Evolutionary conservation across 2,797 vertebrate genomes (phyloP), one percentile per base, ranked within the genome.

Genomic region (Salmo trutta): DNA sequence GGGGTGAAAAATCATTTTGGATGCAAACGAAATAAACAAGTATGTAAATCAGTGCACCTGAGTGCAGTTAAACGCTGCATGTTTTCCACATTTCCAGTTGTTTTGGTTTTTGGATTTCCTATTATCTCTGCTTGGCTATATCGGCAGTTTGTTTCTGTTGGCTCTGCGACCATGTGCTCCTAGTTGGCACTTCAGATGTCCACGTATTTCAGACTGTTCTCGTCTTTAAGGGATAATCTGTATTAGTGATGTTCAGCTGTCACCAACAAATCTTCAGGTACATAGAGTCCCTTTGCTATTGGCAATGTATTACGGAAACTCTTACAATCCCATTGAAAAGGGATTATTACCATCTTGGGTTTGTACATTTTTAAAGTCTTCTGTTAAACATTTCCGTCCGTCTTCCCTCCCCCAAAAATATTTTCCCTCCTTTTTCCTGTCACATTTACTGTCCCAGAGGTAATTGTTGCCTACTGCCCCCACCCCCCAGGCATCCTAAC

Each of bases 1-100:
- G 4, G 86, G 79, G 75, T 78, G 79, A 71, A 73, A 79, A 81
- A 78, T 79, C 74, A n/a, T 88, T 92, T 90, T 88, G 87, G 89
- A 91, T 81, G 86, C 76, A 75, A 84, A 88, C 82, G 10, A 85
- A 90, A 87, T 89, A 92, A 80, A 73, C 79, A 69, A 88, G 81
- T 82, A 89, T 87, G 89, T 92, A 90, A 93, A 93, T 91, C 79
- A 83, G 78, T 81, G 91, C 93, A 94, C 93, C 93, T 93, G 93
- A 93, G 82, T 85, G 92, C 85, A 89, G 84, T 94, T 85, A 92
- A 92, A 86, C 47, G 16, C 73, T 71, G 78, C 79, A 29, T 81
- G 84, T 88, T 91, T 81, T 21, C 79, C 82, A 82, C 73, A 81
- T 90, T 92, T 93, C 87, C 88, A 92, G 84, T 86, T 88, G 77